Base-by-base conservation (phyloP, 2,888 invertebrate species). In the Fragum fragum region DNA sequence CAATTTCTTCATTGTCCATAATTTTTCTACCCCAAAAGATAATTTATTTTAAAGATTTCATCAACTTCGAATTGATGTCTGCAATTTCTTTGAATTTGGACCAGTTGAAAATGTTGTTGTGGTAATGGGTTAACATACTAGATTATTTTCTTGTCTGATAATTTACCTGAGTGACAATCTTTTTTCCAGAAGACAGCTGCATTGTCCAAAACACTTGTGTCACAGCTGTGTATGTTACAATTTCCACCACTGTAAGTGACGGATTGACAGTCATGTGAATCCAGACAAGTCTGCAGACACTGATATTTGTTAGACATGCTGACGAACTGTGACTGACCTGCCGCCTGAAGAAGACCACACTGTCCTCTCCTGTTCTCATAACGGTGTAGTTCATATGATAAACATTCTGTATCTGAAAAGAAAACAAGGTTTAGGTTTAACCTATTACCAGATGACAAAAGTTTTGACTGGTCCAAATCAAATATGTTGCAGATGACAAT, bases 321-420 rank as follows among this genome's bases (percentile, higher is more conserved):
- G 26, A 3, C 5, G 9, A n/a, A 9, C 3, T 23, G 14, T 18
- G 18, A 11, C 1, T 11, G 14, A 23, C 23, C 3, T 6, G 26
- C 57, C 11, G 2, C 26, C 3, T 3, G 3, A 6, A 6, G 21
- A 18, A 26, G 16, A 18, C 14, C 28, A 32, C 63, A 63, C 5
- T 32, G 36, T 7, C 32, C 63, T n/a, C 21, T 29, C n/a, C 16
- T 16, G 36, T 63, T 21, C 18, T 32, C 32, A 28, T 63, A 63
- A 5, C 63, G 16, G 1, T n/a, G 21, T 32, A 63, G 32, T 36
- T 63, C 63, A 32, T 63, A 63, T 9, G 63, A 63, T 3, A 36
- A 9, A 14, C 63, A 63, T 2, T 32, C 32, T 16, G 63, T n/a
- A 7, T 63, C 63, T 63, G 63, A 23, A 63, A 63, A 63, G n/a